These are phyloP conservation scores for Boloria euphrosyne DNA, from an alignment of 2,888 invertebrate species.

Conservation along the genomic window DNA sequence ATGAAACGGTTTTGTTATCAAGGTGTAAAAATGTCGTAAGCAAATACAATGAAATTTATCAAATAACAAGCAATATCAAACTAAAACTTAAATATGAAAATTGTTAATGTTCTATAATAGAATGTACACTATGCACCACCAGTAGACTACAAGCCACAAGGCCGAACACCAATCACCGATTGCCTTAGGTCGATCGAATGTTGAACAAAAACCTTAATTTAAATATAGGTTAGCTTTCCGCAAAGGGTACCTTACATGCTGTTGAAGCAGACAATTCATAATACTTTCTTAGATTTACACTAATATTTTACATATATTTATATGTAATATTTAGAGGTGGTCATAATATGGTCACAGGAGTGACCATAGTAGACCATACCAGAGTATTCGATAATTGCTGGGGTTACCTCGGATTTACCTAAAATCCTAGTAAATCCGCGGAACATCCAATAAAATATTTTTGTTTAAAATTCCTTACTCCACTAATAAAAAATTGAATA, in stretches of 20 bases:
- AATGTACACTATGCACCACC: constrained; percentile 17
- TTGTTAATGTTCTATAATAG: constrained; percentile 23
- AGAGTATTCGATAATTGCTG: too few relatives aligned
- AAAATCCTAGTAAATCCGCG: too few relatives aligned
- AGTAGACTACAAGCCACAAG: constrained; percentile 26
- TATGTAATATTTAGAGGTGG: too few relatives aligned
- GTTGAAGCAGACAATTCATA: not conserved
- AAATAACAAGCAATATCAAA: not conserved
- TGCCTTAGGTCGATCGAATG: constrained; percentile 7
- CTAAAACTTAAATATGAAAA: constrained; percentile 15
- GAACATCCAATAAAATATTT: too few relatives aligned
- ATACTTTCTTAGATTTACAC: not conserved
- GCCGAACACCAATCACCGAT: constrained; percentile 26
- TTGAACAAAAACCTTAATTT: constrained; percentile 19
- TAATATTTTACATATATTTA: not conserved
- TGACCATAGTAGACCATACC: too few relatives aligned
- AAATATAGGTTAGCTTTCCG: constrained; percentile 17
- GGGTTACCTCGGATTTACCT: too few relatives aligned
- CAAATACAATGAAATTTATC: not conserved
- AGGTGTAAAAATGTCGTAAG: too few relatives aligned
- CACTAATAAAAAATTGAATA: too few relatives aligned
- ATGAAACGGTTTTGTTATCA: too few relatives aligned
- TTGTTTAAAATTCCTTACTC: too few relatives aligned
- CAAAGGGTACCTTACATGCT: constrained; percentile 4
- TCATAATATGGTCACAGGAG: too few relatives aligned